Evolutionary conservation across 2,797 vertebrate species (phyloP), one percentile per base, ranked within the genome.

Genomic region (Siniperca obscura): DNA sequence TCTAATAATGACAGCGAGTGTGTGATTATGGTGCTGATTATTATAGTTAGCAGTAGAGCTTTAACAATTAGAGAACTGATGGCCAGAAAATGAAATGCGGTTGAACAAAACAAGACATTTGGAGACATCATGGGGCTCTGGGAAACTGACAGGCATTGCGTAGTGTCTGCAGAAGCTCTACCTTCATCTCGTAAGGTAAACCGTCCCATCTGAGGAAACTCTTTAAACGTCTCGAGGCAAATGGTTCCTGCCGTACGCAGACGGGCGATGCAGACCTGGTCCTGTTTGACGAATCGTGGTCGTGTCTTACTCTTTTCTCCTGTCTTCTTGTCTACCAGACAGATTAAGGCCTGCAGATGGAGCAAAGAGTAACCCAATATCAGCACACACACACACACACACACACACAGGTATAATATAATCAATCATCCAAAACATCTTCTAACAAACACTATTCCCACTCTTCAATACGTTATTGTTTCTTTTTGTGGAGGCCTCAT

Each of bases 201-300:
- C 42, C 98, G 97, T 82, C 98, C 98, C 98, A 99, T 99, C 91
- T 99, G 98, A 93, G 98, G 97, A 95, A 99, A 99, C 68, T 99
- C 98, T 96, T 99, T 99, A 95, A 99, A 99, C 60, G 98, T 99
- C 94, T 99, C 98, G 90, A 99, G 97, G 96, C 98, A 99, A 95
- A 99, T 99, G 88, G 98, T 99, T 78, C 98, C 98, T 77, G 98
- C 97, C 57, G 98, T 98, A 93, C 96, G 96, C 94, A 99, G 96
- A 85, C 97, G 97, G 82, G 98, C 98, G 72, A 99, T 99, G 95
- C 98, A 99, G 68, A 99, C 98, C 90, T 99, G 98, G 96, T 99
- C 98, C 95, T 99, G 98, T 94, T 99, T 99, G 82, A 99, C 98
- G 73, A 99, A 99, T 87, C 98, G 97, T 60, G 98, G 98, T 82